These are phyloP conservation scores for Pipistrellus nathusii DNA, from an alignment of 2,797 vertebrate genomes.

Conservation along the genomic window DNA sequence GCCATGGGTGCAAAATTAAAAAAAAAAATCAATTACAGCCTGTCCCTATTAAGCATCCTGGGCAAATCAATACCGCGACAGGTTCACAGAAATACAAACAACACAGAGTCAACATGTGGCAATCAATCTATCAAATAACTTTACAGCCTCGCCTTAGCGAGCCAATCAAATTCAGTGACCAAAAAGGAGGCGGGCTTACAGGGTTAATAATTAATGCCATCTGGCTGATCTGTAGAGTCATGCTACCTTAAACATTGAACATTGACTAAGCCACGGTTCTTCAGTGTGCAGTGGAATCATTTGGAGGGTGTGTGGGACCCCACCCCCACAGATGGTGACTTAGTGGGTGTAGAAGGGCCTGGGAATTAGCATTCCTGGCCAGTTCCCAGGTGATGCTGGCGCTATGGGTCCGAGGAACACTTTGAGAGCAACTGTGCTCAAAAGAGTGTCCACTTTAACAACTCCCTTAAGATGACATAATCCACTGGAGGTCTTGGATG, in stretches of 20 bases:
- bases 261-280: constrained; percentile 35
- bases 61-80: constrained; percentile 75
- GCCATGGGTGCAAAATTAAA: neutral
- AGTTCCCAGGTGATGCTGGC: neutral
- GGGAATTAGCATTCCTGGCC: neutral
- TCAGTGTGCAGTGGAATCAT: neutral
- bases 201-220: constrained; percentile 85
- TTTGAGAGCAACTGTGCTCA: neutral
- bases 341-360: neutral
- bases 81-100: constrained; percentile 78
- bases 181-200: constrained; percentile 66
- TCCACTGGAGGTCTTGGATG: neutral
- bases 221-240: constrained; percentile 70
- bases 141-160: constrained; percentile 57
- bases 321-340: neutral
- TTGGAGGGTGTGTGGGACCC: neutral
- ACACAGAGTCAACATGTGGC: constrained; percentile 74
- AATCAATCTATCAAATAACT: constrained; percentile 76
- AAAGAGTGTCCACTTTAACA: neutral
- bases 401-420: neutral
- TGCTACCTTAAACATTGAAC: constrained; percentile 80
- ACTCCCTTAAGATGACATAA: neutral
- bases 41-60: constrained; percentile 68
- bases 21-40: constrained; percentile 57
- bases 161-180: constrained; percentile 38